Conservation (phyloP, 2,113 vertebrate species). For the Colistium nudipinnis region DNA sequence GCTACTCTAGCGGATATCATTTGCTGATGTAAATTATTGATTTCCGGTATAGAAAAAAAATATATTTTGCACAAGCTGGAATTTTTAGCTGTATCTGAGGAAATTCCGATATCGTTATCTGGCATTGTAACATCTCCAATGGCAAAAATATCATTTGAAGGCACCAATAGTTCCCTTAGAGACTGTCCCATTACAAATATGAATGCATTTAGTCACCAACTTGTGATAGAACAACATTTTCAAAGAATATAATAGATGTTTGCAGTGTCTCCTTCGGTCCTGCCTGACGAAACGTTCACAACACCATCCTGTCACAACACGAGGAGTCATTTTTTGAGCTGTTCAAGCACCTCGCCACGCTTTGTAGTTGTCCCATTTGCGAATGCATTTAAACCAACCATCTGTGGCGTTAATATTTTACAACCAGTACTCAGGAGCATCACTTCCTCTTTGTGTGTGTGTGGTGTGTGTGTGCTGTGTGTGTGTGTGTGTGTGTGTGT, state of each 20-base stretch:
- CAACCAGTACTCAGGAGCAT: neutral
- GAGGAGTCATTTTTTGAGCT: neutral
- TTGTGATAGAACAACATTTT: neutral
- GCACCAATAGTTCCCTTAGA: neutral
- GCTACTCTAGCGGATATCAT: no score
- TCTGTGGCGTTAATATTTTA: constrained; percentile 9
- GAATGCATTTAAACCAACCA: constrained; percentile 32
- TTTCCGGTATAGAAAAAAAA: no score
- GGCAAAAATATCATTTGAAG: neutral
- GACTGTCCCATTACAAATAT: neutral
- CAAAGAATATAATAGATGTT: neutral
- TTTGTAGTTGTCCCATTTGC: constrained; percentile 2
- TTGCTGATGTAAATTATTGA: no score
- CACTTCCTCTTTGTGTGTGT: neutral
- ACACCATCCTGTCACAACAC: neutral
- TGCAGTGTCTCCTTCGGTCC: neutral
- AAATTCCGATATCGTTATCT: no score
- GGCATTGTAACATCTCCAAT: no score
- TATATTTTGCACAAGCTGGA: neutral
- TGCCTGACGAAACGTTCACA: neutral
- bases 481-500: no score
- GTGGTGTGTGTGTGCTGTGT: no score
- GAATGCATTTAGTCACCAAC: neutral
- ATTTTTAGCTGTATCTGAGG: neutral
- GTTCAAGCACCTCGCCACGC: neutral